Conservation (phyloP, 2,888 invertebrate species). For the Hypena proboscidalis region DNA sequence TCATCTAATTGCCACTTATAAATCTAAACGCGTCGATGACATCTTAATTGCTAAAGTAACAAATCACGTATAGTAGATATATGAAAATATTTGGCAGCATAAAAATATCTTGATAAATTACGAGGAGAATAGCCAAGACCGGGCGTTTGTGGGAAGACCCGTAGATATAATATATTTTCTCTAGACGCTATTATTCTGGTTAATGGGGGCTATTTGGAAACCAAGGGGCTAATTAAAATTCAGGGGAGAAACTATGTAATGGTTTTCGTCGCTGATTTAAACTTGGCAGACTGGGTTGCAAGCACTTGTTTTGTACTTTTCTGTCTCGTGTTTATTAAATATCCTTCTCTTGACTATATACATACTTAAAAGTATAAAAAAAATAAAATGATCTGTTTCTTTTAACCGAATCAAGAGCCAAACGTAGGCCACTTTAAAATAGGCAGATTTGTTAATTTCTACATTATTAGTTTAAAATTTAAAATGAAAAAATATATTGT, state of each 20-base stretch:
- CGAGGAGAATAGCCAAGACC: slow-evolving; percentile 13
- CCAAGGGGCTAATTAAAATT: slow-evolving; percentile 13
- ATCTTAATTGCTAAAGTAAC: slow-evolving; percentile 78
- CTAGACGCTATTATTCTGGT: slow-evolving; percentile 7
- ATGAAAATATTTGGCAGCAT: slow-evolving; percentile 58
- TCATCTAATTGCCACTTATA: slow-evolving; percentile 78
- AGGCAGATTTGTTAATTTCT: too few relatives aligned
- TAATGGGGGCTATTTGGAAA: slow-evolving; percentile 11
- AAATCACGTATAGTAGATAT: slow-evolving; percentile 69
- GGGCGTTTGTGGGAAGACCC: slow-evolving; percentile 5
- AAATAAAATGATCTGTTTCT: too few relatives aligned
- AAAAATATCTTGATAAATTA: slow-evolving; percentile 29
- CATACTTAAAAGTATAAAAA: too few relatives aligned
- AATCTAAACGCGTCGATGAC: slow-evolving; percentile 77
- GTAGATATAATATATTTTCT: slow-evolving; percentile 8
- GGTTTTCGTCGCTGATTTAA: slow-evolving; percentile 10
- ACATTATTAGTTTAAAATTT: too few relatives aligned
- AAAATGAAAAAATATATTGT: too few relatives aligned
- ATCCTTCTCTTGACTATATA: not conserved
- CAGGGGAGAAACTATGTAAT: slow-evolving; percentile 10
- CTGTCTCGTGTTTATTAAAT: not conserved
- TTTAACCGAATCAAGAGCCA: too few relatives aligned
- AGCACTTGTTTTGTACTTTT: slow-evolving; percentile 2
- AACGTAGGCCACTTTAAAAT: too few relatives aligned
- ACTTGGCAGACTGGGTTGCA: slow-evolving; percentile 1